Base-by-base conservation (phyloP, 2,797 vertebrate species). In the Nothura maculosa region DNA sequence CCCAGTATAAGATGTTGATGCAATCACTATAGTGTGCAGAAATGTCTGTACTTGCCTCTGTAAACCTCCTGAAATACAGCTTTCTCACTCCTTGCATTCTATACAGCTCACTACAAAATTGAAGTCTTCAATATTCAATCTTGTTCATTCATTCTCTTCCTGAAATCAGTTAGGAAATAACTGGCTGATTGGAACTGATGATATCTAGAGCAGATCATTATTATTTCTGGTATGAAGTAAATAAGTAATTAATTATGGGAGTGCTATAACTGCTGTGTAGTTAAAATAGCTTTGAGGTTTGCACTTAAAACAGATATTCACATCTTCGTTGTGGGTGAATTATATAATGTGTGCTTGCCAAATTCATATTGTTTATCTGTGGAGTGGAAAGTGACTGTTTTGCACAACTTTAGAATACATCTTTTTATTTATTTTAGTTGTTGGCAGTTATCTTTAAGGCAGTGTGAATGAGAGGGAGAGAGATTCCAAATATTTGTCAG, bases 111-210 rank as follows among this genome's bases (percentile, higher is more conserved):
- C 57, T 69, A 57, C 62, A 85, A 52, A 72, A n/a, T 0, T 52
- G 30, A 63, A 28, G 20, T 40, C 28, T 80, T 62, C 55, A 9
- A 93, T 88, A 25, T 85, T 94, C 92, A 61, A 4, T 84, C 76
- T 81, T 83, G 7, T 54, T 93, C 83, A 50, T 94, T 94, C 57
- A 28, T 60, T 95, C 66, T 77, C 66, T 95, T 93, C 84, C 89
- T 70, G 38, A 95, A 91, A 94, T 81, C 73, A 81, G 40, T 87
- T 93, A 95, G 88, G 89, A 95, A 96, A 95, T 95, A 95, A 96
- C 90, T 96, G 94, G 63, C 84, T 91, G 82, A 78, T 91, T 89
- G 92, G 57, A 94, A 93, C 50, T 90, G 92, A 80, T 96, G 91
- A n/a, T 92, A 87, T 87, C 83, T 95, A 25, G 81, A 96, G 91